Conservation (phyloP, 2,888 invertebrate species). For the Hipparchia semele region DNA sequence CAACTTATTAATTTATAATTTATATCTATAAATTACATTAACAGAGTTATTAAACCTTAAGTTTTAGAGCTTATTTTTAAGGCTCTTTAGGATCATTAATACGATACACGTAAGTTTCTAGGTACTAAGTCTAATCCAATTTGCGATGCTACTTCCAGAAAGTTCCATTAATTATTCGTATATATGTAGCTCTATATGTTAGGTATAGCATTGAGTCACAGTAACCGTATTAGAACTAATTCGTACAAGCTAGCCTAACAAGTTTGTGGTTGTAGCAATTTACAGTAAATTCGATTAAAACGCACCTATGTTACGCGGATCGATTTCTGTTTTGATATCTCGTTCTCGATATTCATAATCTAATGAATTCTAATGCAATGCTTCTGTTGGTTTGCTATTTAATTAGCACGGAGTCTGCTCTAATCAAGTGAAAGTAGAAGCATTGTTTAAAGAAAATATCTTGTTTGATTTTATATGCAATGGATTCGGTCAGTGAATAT, state of each 20-base stretch:
- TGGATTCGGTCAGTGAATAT: too few relatives aligned
- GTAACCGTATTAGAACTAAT: conserved; percentile 35
- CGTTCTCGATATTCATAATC: conserved; percentile 18
- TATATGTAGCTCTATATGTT: not conserved
- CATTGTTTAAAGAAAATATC: conserved; percentile 1
- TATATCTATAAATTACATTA: too few relatives aligned
- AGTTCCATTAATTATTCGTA: not conserved
- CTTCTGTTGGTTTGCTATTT: conserved; percentile 16
- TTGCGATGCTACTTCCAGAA: not conserved
- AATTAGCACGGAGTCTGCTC: conserved; percentile 7
- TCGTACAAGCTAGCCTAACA: conserved; percentile 37
- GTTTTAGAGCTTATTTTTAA: too few relatives aligned
- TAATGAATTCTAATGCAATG: conserved; percentile 5
- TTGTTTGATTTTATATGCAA: too few relatives aligned
- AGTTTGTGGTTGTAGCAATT: conserved; percentile 33
- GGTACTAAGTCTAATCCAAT: not conserved
- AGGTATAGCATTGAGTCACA: conserved; percentile 18
- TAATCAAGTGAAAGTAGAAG: not conserved
- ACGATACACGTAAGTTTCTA: not conserved
- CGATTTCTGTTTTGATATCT: conserved; percentile 17
- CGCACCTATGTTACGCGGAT: conserved; percentile 37
- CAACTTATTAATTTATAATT: too few relatives aligned
- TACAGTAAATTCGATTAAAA: conserved; percentile 36
- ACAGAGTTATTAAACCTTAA: too few relatives aligned
- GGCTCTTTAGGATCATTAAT: too few relatives aligned